Conservation (phyloP, 2,888 invertebrate genomes). For the Oscheius sp. region DNA sequence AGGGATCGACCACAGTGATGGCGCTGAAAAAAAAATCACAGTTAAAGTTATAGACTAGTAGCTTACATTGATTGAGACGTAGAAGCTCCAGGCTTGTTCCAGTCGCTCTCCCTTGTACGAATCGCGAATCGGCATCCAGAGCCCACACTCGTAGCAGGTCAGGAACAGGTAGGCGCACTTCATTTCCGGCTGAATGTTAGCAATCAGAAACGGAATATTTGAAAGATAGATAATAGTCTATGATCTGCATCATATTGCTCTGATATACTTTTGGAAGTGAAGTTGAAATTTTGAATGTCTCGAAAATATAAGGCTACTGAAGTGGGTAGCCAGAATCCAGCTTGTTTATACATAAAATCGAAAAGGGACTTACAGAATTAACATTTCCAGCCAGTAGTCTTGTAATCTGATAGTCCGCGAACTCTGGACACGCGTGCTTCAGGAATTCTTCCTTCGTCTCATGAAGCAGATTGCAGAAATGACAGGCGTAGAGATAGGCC, state of each 20-base stretch:
- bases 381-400: conserved; percentile 8
- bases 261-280: neutral
- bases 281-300: too few relatives aligned
- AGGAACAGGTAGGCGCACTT: conserved; percentile 40
- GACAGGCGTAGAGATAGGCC: conserved; percentile 21
- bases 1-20: conserved; percentile 16
- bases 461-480: conserved; percentile 15
- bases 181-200: conserved; percentile 17
- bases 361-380: neutral
- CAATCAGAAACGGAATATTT: neutral
- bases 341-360: neutral
- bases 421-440: conserved; percentile 2
- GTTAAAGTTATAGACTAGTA: neutral
- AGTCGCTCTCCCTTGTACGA: conserved; percentile 21
- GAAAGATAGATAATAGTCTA: neutral
- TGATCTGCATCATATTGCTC: neutral
- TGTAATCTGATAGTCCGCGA: conserved; percentile 16
- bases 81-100: conserved; percentile 25
- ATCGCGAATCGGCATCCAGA: conserved; percentile 42
- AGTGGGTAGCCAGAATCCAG: too few relatives aligned
- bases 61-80: conserved; percentile 20
- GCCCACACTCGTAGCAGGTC: conserved; percentile 45
- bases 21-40: conserved; percentile 1
- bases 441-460: conserved; percentile 10
- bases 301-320: too few relatives aligned